A percentile compares a stretch with the other conserved stretches of the same genome.
phyloP scores from a whole-genome alignment of 2,797 vertebrate genomes.

The Pangasius sanitwongsei region DNA sequence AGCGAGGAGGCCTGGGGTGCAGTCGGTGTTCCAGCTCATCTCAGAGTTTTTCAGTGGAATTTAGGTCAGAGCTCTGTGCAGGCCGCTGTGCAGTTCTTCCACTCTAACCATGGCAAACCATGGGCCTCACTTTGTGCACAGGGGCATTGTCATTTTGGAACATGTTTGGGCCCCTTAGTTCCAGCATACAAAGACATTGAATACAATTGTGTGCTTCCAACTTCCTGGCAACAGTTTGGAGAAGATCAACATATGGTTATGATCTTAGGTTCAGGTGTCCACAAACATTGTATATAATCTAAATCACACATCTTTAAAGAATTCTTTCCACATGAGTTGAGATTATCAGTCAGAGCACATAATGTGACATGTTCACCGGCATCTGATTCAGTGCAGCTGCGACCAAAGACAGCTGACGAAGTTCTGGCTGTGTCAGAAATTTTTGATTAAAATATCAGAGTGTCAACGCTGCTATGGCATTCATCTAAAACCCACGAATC shows the following conservation, averaged over 20 bases:
- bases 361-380: background rate
- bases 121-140: background rate
- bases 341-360: too few species aligned
- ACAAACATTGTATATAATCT: background rate
- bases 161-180: background rate
- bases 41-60: too few species aligned
- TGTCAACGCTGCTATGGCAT: background rate
- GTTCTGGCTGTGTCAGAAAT: background rate
- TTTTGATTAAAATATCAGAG: background rate
- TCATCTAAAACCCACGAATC: background rate
- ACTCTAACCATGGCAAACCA: background rate
- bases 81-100: background rate
- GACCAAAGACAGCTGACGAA: background rate
- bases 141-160: background rate
- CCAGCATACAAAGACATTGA: background rate
- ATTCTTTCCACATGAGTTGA: background rate
- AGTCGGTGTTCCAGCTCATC: background rate
- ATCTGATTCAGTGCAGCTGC: background rate
- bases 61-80: background rate
- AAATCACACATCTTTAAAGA: background rate
- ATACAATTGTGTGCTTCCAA: background rate
- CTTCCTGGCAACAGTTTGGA: background rate
- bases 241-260: background rate
- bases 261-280: background rate
- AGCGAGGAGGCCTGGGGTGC: background rate